These are phyloP conservation scores for Graphium colonna DNA, from an alignment of 2,888 invertebrate genomes.

Conservation along the genomic window DNA sequence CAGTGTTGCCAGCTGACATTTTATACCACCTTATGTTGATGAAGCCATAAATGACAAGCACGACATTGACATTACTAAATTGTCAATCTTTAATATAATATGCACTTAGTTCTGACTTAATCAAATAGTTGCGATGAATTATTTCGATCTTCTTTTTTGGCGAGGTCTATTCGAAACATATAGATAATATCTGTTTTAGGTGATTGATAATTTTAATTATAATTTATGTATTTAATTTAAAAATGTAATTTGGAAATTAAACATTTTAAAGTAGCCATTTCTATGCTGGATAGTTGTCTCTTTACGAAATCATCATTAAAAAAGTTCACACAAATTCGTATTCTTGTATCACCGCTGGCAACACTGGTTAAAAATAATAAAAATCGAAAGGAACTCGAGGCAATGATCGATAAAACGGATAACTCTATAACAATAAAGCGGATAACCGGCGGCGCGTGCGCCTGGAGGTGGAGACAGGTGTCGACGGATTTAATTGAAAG, in stretches of 20 bases:
- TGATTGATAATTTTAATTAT: neutral
- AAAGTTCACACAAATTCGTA: no score
- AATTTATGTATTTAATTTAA: neutral
- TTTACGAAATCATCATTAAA: neutral
- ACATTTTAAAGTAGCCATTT: neutral
- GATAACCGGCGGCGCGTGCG: constrained; percentile 40
- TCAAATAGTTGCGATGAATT: neutral
- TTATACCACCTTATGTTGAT: neutral
- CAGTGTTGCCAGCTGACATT: neutral
- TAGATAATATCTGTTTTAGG: no score
- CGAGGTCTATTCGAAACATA: no score
- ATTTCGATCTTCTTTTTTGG: no score
- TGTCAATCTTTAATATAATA: neutral
- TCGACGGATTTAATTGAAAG: constrained; percentile 62
- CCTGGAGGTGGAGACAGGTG: constrained; percentile 50
- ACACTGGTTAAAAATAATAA: neutral
- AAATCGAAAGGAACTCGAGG: neutral
- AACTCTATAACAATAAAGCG: constrained; percentile 18
- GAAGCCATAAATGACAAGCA: neutral
- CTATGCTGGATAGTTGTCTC: neutral
- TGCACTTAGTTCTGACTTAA: neutral
- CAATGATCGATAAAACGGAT: constrained; percentile 9
- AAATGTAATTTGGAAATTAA: neutral
- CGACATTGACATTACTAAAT: neutral
- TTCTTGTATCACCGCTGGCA: neutral